A percentile compares a stretch with the other conserved stretches of the same genome.
phyloP scores from a whole-genome alignment of 2,113 vertebrate species.

The Poeciliopsis retropinna region DNA sequence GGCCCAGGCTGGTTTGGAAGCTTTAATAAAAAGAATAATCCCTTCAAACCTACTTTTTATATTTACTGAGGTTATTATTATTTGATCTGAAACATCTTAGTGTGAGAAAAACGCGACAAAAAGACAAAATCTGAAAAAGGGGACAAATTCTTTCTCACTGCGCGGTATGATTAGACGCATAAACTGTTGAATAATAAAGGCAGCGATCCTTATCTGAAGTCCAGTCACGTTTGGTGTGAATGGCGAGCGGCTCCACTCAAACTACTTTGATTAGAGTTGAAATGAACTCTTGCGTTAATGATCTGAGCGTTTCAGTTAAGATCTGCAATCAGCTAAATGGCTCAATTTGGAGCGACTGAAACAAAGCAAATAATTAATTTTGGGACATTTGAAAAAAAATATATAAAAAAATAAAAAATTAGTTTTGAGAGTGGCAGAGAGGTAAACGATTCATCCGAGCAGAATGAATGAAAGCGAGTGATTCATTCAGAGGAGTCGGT shows the following conservation, averaged over 20 bases:
- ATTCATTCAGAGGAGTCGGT: slow-evolving; percentile 66
- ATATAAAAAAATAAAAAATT: slow-evolving; percentile 36
- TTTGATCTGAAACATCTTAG: background rate
- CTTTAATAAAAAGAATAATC: too few species aligned
- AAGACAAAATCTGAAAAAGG: background rate
- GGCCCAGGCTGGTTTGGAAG: too few species aligned
- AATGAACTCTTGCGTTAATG: slow-evolving; percentile 63
- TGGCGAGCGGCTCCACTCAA: slow-evolving; percentile 24
- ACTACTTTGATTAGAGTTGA: slow-evolving; percentile 59
- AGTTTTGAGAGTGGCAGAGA: slow-evolving; percentile 35
- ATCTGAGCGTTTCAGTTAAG: slow-evolving; percentile 47
- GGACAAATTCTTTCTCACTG: background rate
- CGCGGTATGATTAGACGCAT: background rate
- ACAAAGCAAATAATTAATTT: slow-evolving; percentile 65
- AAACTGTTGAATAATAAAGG: slow-evolving; percentile 32
- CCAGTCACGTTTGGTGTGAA: slow-evolving; percentile 40
- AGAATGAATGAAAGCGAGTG: slow-evolving; percentile 64
- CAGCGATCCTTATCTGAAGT: slow-evolving; percentile 32
- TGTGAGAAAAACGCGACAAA: background rate
- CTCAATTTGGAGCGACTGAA: slow-evolving; percentile 62
- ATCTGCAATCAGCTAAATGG: slow-evolving; percentile 67
- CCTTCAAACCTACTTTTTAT: too few species aligned
- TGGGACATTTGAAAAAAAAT: slow-evolving; percentile 18
- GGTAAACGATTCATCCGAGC: slow-evolving; percentile 63
- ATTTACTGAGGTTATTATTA: too few species aligned